Base-by-base conservation (phyloP, 2,797 vertebrate genomes). In the Moxostoma hubbsi region DNA sequence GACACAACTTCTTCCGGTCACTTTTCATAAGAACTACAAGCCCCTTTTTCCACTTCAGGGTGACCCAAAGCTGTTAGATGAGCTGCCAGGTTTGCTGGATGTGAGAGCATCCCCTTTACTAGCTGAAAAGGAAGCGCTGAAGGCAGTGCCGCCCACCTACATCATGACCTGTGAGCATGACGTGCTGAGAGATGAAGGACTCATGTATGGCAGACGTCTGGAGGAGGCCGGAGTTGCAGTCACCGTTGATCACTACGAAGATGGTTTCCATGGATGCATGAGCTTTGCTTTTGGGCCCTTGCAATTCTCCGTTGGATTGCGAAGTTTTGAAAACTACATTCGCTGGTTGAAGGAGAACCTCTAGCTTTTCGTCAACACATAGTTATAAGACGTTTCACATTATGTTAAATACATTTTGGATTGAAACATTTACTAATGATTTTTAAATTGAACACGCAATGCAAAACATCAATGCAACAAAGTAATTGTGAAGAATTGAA, bases 91-190 rank as follows among this genome's bases (percentile, higher is more conserved):
- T 0, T 88, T 99, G 84, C 86, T 94, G 50, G 97, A 99, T 0
- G 89, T 85, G 1, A 92, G 95, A 49, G 95, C 96, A 0, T 91
- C 94, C 4, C 97, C 98, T 0, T 89, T 99, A 84, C 90, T 98
- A 13, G 97, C 96, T 0, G 95, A 96, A 36, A 86, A 70, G 1
- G 88, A 87, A 3, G 88, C 93, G 11, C 90, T 99, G 71, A 79
- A 82, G 11, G 76, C 85, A 70, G 95, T 95, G 10, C 97, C 98
- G 0, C 95, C 92, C 82, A 95, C 97, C 0, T 99, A 98, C 47
- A 87, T 99, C 79, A 90, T 99, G 90, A 98, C 96, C 0, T 99
- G 97, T 2, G 97, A 99, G 91, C 95, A 96, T 0, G 98, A 99
- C 0, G 94, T 99, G 13, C 90, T 99, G 78, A 90, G 98, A 51